These are phyloP conservation scores for Elysia chlorotica DNA, from an alignment of 1,140 invertebrate species.

Conservation along the genomic window DNA sequence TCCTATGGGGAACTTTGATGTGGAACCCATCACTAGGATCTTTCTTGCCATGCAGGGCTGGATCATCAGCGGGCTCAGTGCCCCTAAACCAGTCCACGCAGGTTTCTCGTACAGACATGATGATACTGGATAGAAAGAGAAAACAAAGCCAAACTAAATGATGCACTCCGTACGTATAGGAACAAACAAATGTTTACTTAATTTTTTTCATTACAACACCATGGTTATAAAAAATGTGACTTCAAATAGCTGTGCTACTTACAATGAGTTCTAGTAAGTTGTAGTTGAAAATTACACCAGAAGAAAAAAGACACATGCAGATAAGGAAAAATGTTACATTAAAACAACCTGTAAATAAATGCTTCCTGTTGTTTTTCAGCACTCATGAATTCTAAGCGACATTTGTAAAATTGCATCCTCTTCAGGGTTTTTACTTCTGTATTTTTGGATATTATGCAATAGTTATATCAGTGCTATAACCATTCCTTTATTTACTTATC, in stretches of 20 bases:
- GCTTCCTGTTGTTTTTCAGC: too few species aligned
- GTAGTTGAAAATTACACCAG: not conserved
- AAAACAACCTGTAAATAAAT: too few species aligned
- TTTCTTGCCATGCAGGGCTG: slow-evolving; percentile 93
- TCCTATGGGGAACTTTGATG: slow-evolving; percentile 89
- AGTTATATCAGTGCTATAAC: too few species aligned
- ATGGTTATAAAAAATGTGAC: too few species aligned
- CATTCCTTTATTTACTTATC: too few species aligned
- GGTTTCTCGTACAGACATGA: slow-evolving; percentile 93
- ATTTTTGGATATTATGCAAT: too few species aligned
- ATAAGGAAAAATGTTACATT: too few species aligned
- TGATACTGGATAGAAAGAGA: slow-evolving; percentile 71
- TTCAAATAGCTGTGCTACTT: not conserved
- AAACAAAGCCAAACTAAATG: too few species aligned
- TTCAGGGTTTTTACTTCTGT: too few species aligned
- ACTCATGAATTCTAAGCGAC: too few species aligned
- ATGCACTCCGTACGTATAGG: not conserved
- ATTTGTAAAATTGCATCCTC: too few species aligned
- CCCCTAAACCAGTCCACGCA: slow-evolving; percentile 96
- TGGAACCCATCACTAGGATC: slow-evolving; percentile 89
- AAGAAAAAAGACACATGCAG: not conserved
- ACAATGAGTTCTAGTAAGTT: not conserved
- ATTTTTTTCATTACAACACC: not conserved
- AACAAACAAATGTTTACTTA: not conserved
- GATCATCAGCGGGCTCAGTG: slow-evolving; percentile 88